Conservation (phyloP, 2,797 vertebrate species). For the Bradypus variegatus region DNA sequence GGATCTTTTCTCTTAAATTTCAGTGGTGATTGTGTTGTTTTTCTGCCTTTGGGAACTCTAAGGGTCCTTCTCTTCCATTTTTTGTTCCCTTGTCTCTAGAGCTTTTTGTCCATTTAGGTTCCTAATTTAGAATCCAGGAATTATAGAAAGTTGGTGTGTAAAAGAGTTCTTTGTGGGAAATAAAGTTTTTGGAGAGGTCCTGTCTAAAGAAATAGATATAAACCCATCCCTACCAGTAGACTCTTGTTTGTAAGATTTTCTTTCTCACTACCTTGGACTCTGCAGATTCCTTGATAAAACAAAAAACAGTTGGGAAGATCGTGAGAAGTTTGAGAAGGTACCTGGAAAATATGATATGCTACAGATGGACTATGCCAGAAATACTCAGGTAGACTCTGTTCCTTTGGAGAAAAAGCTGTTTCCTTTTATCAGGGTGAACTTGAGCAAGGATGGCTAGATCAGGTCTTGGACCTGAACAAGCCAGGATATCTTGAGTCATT, state of each 20-base stretch:
- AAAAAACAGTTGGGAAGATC: conserved; percentile 83
- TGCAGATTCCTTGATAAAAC: conserved; percentile 90
- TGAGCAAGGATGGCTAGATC: neutral
- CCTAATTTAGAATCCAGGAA: conserved; percentile 18
- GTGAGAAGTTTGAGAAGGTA: conserved; percentile 81
- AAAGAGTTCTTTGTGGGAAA: neutral
- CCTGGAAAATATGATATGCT: conserved; percentile 88
- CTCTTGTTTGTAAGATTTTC: conserved; percentile 33
- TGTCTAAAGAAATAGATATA: neutral
- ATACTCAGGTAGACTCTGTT: conserved; percentile 46
- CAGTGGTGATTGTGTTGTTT: neutral
- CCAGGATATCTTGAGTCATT: neutral
- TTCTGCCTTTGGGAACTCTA: neutral
- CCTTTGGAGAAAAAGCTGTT: neutral
- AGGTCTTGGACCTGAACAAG: conserved; percentile 81
- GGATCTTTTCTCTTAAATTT: conserved; percentile 6
- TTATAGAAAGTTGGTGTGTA: neutral
- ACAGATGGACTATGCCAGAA: conserved; percentile 81
- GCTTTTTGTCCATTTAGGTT: neutral
- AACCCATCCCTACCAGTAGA: neutral
- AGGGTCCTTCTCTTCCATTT: neutral
- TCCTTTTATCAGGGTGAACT: neutral
- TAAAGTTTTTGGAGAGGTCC: neutral
- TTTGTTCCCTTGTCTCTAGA: neutral
- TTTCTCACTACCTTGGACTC: conserved; percentile 1